Conservation (phyloP, 2,888 invertebrate genomes). For the Sipha maydis region DNA sequence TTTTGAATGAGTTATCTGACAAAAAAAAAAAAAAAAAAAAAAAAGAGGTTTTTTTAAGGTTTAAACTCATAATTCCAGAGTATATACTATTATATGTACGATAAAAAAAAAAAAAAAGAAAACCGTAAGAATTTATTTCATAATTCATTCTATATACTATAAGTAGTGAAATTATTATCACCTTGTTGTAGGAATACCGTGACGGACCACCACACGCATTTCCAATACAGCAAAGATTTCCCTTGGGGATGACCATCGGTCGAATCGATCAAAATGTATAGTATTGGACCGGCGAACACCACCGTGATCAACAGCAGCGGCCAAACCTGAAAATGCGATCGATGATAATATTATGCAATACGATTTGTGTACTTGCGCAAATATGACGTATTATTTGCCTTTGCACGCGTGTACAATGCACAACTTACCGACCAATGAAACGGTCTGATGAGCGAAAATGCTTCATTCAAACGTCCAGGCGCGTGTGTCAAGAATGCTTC, state of each 20-base stretch:
- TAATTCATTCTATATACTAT: neutral
- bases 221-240: slow-evolving; percentile 69
- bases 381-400: too few species aligned
- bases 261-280: slow-evolving; percentile 76
- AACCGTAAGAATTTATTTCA: neutral
- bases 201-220: slow-evolving; percentile 80
- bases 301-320: slow-evolving; percentile 76
- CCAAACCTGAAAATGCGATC: slow-evolving; percentile 72
- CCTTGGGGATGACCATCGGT: slow-evolving; percentile 45
- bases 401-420: neutral
- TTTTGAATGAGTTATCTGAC: too few species aligned
- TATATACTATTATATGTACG: too few species aligned
- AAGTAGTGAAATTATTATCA: neutral
- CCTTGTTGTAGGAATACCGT: slow-evolving; percentile 67
- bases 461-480: slow-evolving; percentile 78
- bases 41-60: too few species aligned
- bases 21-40: too few species aligned
- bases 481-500: slow-evolving; percentile 82
- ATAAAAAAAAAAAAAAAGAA: neutral
- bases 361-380: too few species aligned
- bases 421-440: slow-evolving; percentile 76
- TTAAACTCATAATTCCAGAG: too few species aligned
- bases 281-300: slow-evolving; percentile 75
- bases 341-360: too few species aligned
- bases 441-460: slow-evolving; percentile 78